Conservation (phyloP, 2,888 invertebrate species). For the Pristionchus japonicus region DNA sequence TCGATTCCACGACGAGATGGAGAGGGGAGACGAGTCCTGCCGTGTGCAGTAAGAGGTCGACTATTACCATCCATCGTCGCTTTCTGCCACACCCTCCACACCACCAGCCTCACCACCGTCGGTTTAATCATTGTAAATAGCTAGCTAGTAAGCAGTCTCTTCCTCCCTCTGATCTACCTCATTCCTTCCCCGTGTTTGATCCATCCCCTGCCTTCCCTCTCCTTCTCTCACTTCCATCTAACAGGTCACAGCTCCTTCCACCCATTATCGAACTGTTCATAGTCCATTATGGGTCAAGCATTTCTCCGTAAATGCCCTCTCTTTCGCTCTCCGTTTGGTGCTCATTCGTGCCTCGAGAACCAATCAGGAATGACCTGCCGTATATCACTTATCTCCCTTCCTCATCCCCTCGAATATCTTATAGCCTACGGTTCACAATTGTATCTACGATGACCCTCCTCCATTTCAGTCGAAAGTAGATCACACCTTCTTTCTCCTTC, state of each 20-base stretch:
- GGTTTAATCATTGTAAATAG: conserved; percentile 11
- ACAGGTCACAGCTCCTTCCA: neutral
- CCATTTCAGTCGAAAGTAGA: neutral
- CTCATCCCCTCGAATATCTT: neutral
- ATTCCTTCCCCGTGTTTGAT: conserved; percentile 8
- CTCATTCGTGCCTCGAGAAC: conserved; percentile 17
- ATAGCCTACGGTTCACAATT: conserved; percentile 26
- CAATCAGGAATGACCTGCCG: conserved; percentile 27
- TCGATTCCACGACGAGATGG: conserved; percentile 42
- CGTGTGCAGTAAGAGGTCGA: conserved; percentile 33
- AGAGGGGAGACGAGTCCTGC: conserved; percentile 19
- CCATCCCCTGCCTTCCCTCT: neutral
- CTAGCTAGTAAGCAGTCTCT: neutral
- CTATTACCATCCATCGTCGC: neutral
- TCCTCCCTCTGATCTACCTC: conserved; percentile 7
- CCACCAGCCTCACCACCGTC: neutral
- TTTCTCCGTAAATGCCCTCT: conserved; percentile 32
- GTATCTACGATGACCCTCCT: conserved; percentile 13
- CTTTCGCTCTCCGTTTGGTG: conserved; percentile 2
- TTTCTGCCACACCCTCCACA: neutral
- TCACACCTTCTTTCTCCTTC: neutral
- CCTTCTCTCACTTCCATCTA: neutral
- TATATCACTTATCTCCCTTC: neutral
- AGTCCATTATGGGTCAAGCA: conserved; percentile 3
- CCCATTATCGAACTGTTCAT: conserved; percentile 1